These are phyloP conservation scores for Ahaetulla prasina DNA, from an alignment of 2,113 vertebrate species.

Conservation along the genomic window DNA sequence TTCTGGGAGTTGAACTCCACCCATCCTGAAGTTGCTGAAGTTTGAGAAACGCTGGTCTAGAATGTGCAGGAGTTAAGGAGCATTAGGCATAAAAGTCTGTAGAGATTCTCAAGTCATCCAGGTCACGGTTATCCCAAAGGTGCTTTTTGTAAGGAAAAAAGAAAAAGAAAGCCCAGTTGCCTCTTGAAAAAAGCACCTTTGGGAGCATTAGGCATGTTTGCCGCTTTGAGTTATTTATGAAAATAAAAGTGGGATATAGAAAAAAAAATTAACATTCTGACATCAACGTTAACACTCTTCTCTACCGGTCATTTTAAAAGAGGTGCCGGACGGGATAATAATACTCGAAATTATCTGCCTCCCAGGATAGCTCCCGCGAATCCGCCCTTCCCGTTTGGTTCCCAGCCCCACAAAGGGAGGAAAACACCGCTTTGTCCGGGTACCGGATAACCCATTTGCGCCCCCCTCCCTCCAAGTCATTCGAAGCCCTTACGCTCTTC, in stretches of 20 bases:
- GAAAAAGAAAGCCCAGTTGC: too few relatives aligned
- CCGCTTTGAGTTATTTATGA: background rate
- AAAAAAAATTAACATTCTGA: background rate
- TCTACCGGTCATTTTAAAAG: background rate
- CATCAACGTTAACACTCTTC: background rate
- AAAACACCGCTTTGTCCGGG: background rate
- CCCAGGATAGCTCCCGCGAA: background rate
- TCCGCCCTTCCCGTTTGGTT: slow-evolving; percentile 6
- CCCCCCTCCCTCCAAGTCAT: background rate
- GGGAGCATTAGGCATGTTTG: background rate
- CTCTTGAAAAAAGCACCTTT: too few relatives aligned
- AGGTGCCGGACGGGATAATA: background rate
- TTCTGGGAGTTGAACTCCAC: background rate
- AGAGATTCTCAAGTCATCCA: too few relatives aligned
- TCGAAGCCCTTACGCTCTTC: background rate
- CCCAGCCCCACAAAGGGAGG: slow-evolving; percentile 20
- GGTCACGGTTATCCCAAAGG: too few relatives aligned
- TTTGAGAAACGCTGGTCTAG: background rate
- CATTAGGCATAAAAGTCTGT: background rate
- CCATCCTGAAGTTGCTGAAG: background rate
- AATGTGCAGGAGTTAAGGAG: background rate
- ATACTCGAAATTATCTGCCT: background rate
- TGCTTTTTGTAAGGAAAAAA: too few relatives aligned
- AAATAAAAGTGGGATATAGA: background rate
- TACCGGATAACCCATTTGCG: too few relatives aligned